Percentiles rank a stretch among this genome's conserved stretches.
phyloP scores from a whole-genome alignment of 2,888 invertebrate genomes.

The Mythimna impura region DNA sequence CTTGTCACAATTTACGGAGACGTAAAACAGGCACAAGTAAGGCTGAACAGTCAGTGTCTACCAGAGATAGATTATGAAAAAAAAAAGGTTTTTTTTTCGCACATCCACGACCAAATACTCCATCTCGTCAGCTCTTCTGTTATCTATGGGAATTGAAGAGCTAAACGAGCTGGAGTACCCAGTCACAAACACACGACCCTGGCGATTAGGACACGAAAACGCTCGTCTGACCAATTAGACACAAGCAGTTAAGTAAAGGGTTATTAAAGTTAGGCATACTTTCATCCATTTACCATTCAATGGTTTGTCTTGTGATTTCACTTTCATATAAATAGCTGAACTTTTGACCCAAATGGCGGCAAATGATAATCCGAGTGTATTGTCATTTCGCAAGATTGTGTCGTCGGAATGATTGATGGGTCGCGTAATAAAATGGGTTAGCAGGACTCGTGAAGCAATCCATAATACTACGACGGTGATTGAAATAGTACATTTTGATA shows the following conservation, averaged over 20 bases:
- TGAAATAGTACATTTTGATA: not conserved
- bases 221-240: no score
- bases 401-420: constrained; percentile 47
- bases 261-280: not conserved
- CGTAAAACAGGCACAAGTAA: no score
- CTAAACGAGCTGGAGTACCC: no score
- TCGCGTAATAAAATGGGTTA: constrained; percentile 48
- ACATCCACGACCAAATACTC: no score
- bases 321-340: constrained; percentile 26
- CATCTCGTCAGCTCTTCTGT: no score
- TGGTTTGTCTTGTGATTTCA: constrained; percentile 25
- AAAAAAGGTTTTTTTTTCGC: no score
- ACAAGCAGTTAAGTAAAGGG: not conserved
- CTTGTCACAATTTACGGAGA: no score
- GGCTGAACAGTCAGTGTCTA: no score
- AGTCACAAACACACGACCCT: no score
- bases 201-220: no score
- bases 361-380: constrained; percentile 41
- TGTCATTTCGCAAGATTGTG: constrained; percentile 26
- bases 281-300: constrained; percentile 2
- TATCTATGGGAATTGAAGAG: no score
- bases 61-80: no score
- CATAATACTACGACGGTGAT: constrained; percentile 1
- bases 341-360: constrained; percentile 32
- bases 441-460: constrained; percentile 18